Percentiles rank a stretch among this genome's conserved stretches.
Evolutionary conservation across 2,113 vertebrate species (phyloP).

Genomic region (Falcunculus frontatus): DNA sequence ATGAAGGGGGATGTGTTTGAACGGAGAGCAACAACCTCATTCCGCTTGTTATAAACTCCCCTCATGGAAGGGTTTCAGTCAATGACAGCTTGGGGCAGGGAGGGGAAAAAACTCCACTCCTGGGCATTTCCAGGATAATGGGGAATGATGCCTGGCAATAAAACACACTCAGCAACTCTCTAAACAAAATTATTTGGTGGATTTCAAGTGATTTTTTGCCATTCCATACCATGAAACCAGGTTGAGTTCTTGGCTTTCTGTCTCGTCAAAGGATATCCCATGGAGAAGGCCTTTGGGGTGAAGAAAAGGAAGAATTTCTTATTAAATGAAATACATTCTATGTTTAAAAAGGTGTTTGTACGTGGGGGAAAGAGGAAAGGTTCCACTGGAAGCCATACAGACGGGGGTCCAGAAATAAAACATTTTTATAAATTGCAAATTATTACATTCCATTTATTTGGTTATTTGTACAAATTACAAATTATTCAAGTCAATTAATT

Average conservation of each 20-base stretch:
- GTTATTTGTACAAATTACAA: background rate
- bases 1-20: conserved; percentile 75
- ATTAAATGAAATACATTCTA: background rate
- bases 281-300: background rate
- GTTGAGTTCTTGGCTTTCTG: background rate
- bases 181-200: conserved; percentile 25
- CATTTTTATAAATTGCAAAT: background rate
- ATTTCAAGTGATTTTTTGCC: conserved; percentile 15
- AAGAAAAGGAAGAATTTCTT: background rate
- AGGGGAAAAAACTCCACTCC: conserved; percentile 13
- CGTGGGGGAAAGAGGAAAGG: background rate
- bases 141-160: conserved; percentile 55
- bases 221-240: background rate
- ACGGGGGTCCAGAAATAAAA: background rate
- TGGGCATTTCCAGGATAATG: conserved; percentile 60
- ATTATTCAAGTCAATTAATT: background rate
- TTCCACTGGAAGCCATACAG: background rate
- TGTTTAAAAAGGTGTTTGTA: background rate
- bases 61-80: conserved; percentile 69
- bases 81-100: conserved; percentile 51
- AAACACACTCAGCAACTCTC: conserved; percentile 48
- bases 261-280: background rate
- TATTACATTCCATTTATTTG: background rate
- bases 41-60: conserved; percentile 41
- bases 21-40: conserved; percentile 55